These are phyloP conservation scores for Coptodon rendalli DNA, from an alignment of 2,113 vertebrate species.

Conservation along the genomic window DNA sequence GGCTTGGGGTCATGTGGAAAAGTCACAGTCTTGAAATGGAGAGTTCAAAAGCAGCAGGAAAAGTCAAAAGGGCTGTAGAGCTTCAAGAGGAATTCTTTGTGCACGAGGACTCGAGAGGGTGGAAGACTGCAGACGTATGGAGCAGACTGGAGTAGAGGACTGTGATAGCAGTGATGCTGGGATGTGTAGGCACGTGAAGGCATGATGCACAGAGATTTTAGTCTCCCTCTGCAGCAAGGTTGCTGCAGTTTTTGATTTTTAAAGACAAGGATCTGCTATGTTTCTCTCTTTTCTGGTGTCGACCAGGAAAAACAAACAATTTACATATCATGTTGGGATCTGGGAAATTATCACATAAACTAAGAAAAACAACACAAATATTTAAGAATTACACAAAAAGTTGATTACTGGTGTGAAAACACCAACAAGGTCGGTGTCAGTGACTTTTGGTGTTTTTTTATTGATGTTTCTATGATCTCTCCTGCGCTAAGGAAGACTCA, in stretches of 20 bases:
- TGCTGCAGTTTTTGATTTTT: neutral
- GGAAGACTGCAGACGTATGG: constrained; percentile 10
- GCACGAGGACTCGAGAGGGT: constrained; percentile 19
- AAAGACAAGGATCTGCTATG: neutral
- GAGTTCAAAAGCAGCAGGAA: constrained; percentile 65
- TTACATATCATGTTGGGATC: neutral
- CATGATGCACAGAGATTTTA: neutral
- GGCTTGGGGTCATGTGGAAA: constrained; percentile 65
- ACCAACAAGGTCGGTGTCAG: neutral
- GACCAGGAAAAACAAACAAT: neutral
- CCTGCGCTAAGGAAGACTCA: constrained; percentile 13
- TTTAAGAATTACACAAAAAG: neutral
- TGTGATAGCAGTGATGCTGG: neutral
- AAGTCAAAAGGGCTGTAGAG: constrained; percentile 53
- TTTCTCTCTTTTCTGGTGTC: neutral
- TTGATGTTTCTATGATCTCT: constrained; percentile 13
- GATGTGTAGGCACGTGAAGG: neutral
- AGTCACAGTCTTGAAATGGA: constrained; percentile 63
- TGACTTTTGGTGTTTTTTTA: neutral
- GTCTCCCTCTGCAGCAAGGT: neutral
- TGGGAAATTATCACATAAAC: neutral
- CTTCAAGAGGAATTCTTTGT: constrained; percentile 55
- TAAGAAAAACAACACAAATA: neutral
- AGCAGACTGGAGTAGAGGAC: neutral
- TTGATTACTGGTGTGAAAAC: neutral